These are phyloP conservation scores for Macheiramphus alcinus DNA, from an alignment of 2,113 vertebrate species.

Conservation along the genomic window DNA sequence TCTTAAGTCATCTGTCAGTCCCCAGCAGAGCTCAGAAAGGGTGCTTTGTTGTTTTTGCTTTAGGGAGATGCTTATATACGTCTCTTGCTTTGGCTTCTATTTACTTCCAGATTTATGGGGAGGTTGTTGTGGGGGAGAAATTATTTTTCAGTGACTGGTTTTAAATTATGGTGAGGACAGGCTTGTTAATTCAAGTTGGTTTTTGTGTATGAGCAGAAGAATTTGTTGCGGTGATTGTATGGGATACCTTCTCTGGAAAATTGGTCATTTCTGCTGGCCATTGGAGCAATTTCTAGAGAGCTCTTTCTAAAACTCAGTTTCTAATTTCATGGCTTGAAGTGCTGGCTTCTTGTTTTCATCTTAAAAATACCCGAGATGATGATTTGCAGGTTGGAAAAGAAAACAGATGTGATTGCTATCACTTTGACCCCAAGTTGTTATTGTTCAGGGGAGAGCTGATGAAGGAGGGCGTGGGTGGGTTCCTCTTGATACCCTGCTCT, in stretches of 20 bases:
- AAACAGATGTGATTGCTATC: background rate
- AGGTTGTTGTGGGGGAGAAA: background rate
- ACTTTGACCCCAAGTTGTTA: background rate
- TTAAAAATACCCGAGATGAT: background rate
- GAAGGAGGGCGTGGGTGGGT: background rate
- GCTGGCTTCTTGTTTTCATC: background rate
- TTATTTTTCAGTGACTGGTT: background rate
- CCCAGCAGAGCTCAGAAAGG: background rate
- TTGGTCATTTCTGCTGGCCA: background rate
- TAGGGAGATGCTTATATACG: background rate
- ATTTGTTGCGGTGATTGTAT: background rate
- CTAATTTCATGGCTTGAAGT: background rate
- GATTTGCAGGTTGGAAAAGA: background rate
- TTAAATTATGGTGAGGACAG: background rate
- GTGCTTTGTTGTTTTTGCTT: background rate
- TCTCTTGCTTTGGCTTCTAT: background rate
- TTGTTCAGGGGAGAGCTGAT: background rate
- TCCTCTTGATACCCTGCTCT: background rate
- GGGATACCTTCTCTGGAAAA: background rate
- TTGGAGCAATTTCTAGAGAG: background rate
- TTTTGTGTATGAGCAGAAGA: background rate
- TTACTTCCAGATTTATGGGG: background rate
- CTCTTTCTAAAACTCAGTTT: background rate
- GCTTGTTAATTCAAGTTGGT: background rate
- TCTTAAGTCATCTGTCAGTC: background rate